A percentile compares a stretch with the other conserved stretches of the same genome.
These are phyloP conservation scores for Drosophila subsilvestris DNA, from an alignment of 2,888 invertebrate species.

Conservation along the genomic window DNA sequence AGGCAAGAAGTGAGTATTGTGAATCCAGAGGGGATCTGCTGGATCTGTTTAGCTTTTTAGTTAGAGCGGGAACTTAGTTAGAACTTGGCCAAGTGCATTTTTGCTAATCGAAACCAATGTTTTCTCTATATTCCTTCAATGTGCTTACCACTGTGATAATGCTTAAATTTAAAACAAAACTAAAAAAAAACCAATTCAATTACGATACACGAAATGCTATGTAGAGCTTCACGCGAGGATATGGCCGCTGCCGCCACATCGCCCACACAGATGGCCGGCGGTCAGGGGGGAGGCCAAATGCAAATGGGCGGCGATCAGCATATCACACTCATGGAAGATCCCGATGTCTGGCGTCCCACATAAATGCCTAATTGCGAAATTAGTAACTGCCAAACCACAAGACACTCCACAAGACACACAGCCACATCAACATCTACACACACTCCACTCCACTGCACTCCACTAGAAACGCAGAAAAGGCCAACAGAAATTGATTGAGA, in stretches of 20 bases:
- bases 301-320: constrained; percentile 86
- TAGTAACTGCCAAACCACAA: constrained; percentile 65
- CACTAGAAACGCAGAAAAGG: constrained; percentile 17
- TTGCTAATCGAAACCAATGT: constrained; percentile 63
- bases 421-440: constrained; percentile 27
- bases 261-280: constrained; percentile 87
- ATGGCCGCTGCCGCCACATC: constrained; percentile 92
- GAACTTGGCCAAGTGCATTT: constrained; percentile 12
- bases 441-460: not conserved
- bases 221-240: constrained; percentile 92
- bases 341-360: constrained; percentile 96
- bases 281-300: constrained; percentile 84
- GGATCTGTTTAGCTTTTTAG: constrained; percentile 36
- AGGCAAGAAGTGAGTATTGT: constrained; percentile 94
- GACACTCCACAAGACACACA: constrained; percentile 40
- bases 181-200: constrained; percentile 26
- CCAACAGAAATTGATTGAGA: constrained; percentile 35
- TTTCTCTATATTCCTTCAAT: constrained; percentile 73
- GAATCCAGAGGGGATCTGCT: constrained; percentile 7
- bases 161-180: constrained; percentile 51
- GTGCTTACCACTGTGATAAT: constrained; percentile 59
- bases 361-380: constrained; percentile 85
- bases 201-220: constrained; percentile 13
- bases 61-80: constrained; percentile 17
- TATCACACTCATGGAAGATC: constrained; percentile 95